These are phyloP conservation scores for Etia nguti DNA, from an alignment of 2,113 vertebrate species.

Conservation along the genomic window DNA sequence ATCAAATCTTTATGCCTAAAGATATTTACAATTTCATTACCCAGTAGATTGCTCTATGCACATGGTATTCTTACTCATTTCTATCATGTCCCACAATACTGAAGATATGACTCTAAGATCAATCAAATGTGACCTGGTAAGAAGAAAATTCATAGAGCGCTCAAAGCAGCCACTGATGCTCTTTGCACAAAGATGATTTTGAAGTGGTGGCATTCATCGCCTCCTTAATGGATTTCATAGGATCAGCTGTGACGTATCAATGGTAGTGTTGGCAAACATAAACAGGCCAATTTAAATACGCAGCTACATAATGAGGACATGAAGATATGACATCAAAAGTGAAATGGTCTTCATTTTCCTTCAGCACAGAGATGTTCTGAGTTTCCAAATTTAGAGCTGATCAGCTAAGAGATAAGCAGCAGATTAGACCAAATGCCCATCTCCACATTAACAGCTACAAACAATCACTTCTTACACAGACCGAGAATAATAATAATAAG, in stretches of 20 bases:
- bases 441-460: background rate
- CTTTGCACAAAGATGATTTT: background rate
- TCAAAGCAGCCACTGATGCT: background rate
- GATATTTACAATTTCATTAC: background rate
- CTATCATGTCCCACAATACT: background rate
- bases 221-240: background rate
- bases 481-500: fast-evolving
- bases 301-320: fast-evolving
- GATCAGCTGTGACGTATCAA: background rate
- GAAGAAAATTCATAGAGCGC: fast-evolving
- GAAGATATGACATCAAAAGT: too few species aligned
- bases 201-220: fast-evolving
- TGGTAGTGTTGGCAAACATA: background rate
- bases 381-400: background rate
- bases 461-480: background rate
- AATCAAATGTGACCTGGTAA: background rate
- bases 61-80: fast-evolving
- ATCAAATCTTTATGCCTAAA: fast-evolving
- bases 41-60: fast-evolving
- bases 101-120: background rate
- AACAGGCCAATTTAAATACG: background rate
- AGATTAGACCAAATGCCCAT: fast-evolving
- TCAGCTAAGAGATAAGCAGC: background rate
- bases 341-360: fast-evolving
- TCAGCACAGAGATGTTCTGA: background rate